Conservation (phyloP, 2,113 vertebrate genomes). For the Petroica traversi region DNA sequence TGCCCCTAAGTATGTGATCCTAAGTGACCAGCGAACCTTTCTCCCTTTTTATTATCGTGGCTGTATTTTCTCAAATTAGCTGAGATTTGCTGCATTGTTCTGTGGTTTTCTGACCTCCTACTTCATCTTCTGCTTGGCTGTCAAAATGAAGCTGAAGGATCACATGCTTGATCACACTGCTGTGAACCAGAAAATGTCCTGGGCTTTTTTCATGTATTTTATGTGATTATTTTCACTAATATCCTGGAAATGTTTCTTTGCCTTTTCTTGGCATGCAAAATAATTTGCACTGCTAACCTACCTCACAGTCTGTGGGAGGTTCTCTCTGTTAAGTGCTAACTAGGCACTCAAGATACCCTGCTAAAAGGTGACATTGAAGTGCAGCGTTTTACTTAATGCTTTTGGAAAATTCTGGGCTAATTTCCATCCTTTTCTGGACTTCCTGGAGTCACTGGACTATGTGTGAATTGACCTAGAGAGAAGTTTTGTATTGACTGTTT, state of each 20-base stretch:
- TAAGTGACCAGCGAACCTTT: background rate
- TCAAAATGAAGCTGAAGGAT: background rate
- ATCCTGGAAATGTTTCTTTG: background rate
- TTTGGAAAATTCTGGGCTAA: background rate
- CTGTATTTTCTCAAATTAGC: background rate
- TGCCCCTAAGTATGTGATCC: background rate
- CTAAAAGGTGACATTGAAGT: background rate
- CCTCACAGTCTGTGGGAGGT: background rate
- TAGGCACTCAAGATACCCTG: background rate
- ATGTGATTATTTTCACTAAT: background rate
- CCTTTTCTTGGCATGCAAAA: background rate
- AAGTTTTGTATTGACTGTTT: background rate
- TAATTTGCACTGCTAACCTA: background rate
- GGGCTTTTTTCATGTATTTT: background rate
- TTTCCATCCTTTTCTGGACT: background rate
- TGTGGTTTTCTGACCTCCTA: background rate
- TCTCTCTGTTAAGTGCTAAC: background rate
- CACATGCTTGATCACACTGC: background rate
- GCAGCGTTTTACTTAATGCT: background rate
- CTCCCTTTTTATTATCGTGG: background rate
- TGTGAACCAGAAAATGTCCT: background rate
- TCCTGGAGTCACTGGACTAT: background rate
- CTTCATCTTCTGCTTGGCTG: background rate
- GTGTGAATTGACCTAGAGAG: background rate
- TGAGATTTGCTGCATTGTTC: background rate